Percentiles rank a stretch among this genome's conserved stretches.
Evolutionary conservation across 2,888 invertebrate genomes (phyloP).

Genomic region (Melieria crassipennis): DNA sequence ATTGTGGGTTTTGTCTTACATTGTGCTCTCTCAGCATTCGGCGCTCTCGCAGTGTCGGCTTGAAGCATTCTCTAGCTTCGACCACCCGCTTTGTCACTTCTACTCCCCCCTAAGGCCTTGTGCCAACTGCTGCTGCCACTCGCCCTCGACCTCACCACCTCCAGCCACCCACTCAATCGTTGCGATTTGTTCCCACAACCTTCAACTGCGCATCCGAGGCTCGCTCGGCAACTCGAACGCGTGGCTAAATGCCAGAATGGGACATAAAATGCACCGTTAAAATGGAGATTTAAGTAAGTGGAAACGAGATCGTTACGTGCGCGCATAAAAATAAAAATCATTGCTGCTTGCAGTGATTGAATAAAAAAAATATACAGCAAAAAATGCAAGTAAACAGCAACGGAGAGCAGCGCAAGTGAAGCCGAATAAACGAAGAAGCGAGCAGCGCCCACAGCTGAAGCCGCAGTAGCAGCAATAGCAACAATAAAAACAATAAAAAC

Average conservation of each 20-base stretch:
- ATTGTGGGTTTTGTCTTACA: too few relatives aligned
- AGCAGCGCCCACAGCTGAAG: not conserved
- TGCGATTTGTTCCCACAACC: not conserved
- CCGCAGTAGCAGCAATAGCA: not conserved
- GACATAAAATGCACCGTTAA: conserved; percentile 66
- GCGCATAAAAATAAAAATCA: conserved; percentile 66
- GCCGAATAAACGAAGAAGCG: too few relatives aligned
- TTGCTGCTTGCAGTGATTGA: conserved; percentile 65
- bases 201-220: not conserved
- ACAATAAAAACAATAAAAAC: not conserved
- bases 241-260: conserved; percentile 57
- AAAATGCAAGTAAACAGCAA: conserved; percentile 36
- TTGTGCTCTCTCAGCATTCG: too few relatives aligned
- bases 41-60: too few relatives aligned
- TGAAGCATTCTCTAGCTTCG: too few relatives aligned
- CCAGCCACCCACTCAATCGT: too few relatives aligned
- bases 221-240: conserved; percentile 3
- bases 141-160: too few relatives aligned
- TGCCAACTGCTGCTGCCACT: too few relatives aligned
- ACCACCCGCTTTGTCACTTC: too few relatives aligned
- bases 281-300: conserved; percentile 67
- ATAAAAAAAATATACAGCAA: conserved; percentile 49
- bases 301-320: conserved; percentile 67
- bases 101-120: too few relatives aligned
- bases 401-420: conserved; percentile 11